Evolutionary conservation across 2,888 invertebrate genomes (phyloP).

Genomic region (Caenorhabditis sp.): DNA sequence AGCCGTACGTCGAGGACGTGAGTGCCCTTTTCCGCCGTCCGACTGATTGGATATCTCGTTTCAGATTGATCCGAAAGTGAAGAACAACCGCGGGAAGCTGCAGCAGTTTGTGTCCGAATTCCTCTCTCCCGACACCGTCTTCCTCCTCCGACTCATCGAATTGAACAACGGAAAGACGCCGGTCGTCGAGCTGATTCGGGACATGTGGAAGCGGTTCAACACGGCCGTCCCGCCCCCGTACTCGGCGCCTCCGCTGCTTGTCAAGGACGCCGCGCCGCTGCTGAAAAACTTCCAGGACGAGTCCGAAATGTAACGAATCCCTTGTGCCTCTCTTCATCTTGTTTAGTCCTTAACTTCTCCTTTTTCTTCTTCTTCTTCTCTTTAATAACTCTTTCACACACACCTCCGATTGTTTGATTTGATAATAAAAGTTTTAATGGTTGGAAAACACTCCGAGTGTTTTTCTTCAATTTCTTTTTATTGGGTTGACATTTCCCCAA

Average conservation of each 20-base stretch:
- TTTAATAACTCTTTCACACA: conserved; percentile 18
- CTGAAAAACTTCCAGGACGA: conserved; percentile 57
- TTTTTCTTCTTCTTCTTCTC: conserved; percentile 10
- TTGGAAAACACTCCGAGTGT: conserved; percentile 26
- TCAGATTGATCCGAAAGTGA: conserved; percentile 57
- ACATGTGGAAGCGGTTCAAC: conserved; percentile 55
- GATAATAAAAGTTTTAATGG: conserved; percentile 41
- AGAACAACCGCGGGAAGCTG: conserved; percentile 57
- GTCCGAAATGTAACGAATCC: conserved; percentile 46
- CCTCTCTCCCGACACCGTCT: conserved; percentile 75
- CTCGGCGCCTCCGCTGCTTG: conserved; percentile 53
- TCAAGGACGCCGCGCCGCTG: conserved; percentile 54
- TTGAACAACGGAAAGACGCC: conserved; percentile 56
- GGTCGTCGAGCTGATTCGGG: conserved; percentile 41
- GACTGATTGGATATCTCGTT: conserved; percentile 5
- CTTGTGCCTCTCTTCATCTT: conserved; percentile 2
- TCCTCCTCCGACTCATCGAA: conserved; percentile 71
- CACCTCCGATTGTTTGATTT: conserved; percentile 24
- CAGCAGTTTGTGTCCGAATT: conserved; percentile 66
- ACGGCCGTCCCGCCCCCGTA: conserved; percentile 54
- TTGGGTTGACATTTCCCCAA: conserved; percentile 33
- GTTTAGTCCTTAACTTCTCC: conserved; percentile 13
- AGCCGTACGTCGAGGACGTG: conserved; percentile 69
- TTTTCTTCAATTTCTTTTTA: conserved; percentile 5
- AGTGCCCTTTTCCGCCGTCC: neutral